phyloP scores from a whole-genome alignment of 2,888 invertebrate genomes.

The Plagiodera versicolora region DNA sequence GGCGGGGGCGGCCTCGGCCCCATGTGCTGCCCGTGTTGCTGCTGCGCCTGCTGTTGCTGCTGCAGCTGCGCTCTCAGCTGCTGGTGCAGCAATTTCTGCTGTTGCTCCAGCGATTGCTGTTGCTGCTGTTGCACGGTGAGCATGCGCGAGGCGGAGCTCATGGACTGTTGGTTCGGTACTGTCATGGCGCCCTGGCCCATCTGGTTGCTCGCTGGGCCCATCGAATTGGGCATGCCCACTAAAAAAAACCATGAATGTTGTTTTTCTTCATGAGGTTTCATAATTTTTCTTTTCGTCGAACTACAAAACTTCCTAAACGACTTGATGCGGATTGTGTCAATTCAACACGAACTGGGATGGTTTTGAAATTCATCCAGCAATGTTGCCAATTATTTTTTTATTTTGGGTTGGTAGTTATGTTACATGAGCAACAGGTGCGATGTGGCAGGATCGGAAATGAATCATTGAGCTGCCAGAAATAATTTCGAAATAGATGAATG shows the following conservation, averaged over 20 bases:
- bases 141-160: conserved; percentile 39
- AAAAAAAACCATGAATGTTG: neutral
- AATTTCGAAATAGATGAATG: too few relatives aligned
- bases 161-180: conserved; percentile 25
- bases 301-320: too few relatives aligned
- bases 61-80: conserved; percentile 62
- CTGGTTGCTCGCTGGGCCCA: conserved; percentile 36
- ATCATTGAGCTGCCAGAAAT: too few relatives aligned
- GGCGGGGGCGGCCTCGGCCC: conserved; percentile 76
- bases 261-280: too few relatives aligned
- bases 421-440: too few relatives aligned
- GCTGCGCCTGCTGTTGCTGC: conserved; percentile 64
- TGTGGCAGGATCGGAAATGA: too few relatives aligned
- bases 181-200: conserved; percentile 34
- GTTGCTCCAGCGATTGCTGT: conserved; percentile 50
- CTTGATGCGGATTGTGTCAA: too few relatives aligned
- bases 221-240: conserved; percentile 31
- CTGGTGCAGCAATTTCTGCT: conserved; percentile 53
- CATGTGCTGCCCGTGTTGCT: conserved; percentile 53
- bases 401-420: too few relatives aligned
- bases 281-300: too few relatives aligned
- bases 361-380: too few relatives aligned
- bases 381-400: too few relatives aligned
- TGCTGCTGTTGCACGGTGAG: conserved; percentile 46
- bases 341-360: too few relatives aligned